Evolutionary conservation across 2,888 invertebrate species (phyloP), one percentile per base, ranked within the genome.

Genomic region (Synergus umbraculus): DNA sequence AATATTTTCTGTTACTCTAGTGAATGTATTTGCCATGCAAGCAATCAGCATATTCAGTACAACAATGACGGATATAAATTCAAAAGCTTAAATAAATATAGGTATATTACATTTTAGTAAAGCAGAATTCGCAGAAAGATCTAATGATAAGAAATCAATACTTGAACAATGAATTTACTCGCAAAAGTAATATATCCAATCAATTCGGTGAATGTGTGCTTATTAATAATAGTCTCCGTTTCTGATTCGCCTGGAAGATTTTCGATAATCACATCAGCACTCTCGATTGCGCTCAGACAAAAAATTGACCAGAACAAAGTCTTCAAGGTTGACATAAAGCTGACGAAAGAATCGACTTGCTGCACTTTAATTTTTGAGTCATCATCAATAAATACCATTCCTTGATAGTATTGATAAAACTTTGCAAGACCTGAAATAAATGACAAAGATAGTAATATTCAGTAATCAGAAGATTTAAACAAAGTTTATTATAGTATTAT

Each of bases 41-140:
- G 96, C 96, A 87, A 96, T 96, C 81, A 95, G 92, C 96, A 96
- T 96, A 91, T 96, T 96, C 83, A 96, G 92, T 58, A 96, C 94
- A 83, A 96, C 94, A 84, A 96, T 94, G 79, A 96, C 95, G 78
- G 95, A 94, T 86, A 96, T 93, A 54, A 96, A 94, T 92, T 96
- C 95, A 90, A 95, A 96, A 81, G 91, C 93, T 86, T 91, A 88
- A 87, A 92, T 1, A 9, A n/a, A 54, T 1, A 54, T 9, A 3
- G 2, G 7, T 9, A 9, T n/a, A 54, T n/a, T n/a, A 9, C 1
- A 54, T 2, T 8, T 2, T n/a, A 54, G n/a, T n/a, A n/a, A 79
- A 79, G 46, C 37, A 49, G 77, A 66, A 73, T 5, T 63, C 43
- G 37, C 41, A 44, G 58, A 83, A 43, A 10, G n/a, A 0, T 46